These are phyloP conservation scores for Antheraea assamensis DNA, from an alignment of 2,888 invertebrate genomes.

Conservation along the genomic window DNA sequence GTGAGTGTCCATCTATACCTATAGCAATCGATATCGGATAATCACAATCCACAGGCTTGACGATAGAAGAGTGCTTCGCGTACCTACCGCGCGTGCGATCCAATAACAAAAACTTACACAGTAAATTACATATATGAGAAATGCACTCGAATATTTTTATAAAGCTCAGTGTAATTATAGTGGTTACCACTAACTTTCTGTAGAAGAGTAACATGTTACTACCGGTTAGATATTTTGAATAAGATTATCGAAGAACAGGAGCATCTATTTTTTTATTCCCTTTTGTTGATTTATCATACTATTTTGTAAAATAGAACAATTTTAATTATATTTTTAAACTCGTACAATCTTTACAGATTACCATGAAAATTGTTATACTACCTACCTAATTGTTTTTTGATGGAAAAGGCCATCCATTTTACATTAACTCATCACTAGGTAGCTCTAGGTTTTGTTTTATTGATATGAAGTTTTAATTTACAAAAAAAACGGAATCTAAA, in stretches of 20 bases:
- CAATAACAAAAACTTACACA: neutral
- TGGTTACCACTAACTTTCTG: neutral
- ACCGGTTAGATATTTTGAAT: neutral
- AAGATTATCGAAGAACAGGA: neutral
- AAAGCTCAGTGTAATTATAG: neutral
- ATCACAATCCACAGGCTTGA: slow-evolving; percentile 44
- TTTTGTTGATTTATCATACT: too few relatives aligned
- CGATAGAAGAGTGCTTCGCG: slow-evolving; percentile 14
- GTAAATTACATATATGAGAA: slow-evolving; percentile 4
- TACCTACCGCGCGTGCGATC: slow-evolving; percentile 18
- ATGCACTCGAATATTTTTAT: slow-evolving; percentile 3
- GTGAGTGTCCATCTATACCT: slow-evolving; percentile 66
- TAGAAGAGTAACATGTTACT: neutral
- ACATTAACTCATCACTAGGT: too few relatives aligned
- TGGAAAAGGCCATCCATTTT: too few relatives aligned
- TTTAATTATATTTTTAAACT: too few relatives aligned
- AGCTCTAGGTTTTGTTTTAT: too few relatives aligned
- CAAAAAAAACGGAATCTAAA: too few relatives aligned
- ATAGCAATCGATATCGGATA: slow-evolving; percentile 66
- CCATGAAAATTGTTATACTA: too few relatives aligned
- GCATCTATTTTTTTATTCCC: neutral
- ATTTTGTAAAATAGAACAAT: too few relatives aligned
- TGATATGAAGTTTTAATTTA: too few relatives aligned
- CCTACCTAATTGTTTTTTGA: too few relatives aligned
- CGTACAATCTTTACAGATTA: too few relatives aligned